Evolutionary conservation across 2,888 invertebrate genomes (phyloP).

Genomic region (Phasia obesa): DNA sequence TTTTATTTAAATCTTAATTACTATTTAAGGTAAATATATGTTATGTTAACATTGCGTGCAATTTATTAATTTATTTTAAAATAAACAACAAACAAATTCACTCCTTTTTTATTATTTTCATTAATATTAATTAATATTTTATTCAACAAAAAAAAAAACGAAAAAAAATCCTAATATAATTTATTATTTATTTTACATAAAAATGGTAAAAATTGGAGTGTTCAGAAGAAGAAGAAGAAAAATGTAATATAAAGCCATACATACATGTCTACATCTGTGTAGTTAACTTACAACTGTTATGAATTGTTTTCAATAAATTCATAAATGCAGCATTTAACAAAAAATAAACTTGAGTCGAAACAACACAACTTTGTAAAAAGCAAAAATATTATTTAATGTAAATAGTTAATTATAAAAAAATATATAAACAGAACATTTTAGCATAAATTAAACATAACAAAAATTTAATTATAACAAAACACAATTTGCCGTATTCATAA

Average conservation of each 20-base stretch:
- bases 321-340: constrained; percentile 18
- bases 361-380: constrained; percentile 50
- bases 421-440: too few species aligned
- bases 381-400: constrained; percentile 36
- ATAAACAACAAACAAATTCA: constrained; percentile 49
- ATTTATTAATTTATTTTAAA: constrained; percentile 69
- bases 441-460: too few species aligned
- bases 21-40: constrained; percentile 49
- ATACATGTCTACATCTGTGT: too few species aligned
- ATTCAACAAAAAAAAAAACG: constrained; percentile 32
- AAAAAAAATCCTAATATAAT: constrained; percentile 22
- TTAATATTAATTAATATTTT: constrained; percentile 22
- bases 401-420: constrained; percentile 48
- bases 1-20: constrained; percentile 25
- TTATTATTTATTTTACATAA: not conserved
- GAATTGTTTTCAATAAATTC: constrained; percentile 52
- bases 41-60: constrained; percentile 72
- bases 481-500: not conserved
- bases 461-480: constrained; percentile 8
- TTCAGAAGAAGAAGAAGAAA: not conserved
- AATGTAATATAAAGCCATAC: constrained; percentile 49
- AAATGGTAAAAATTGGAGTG: constrained; percentile 36
- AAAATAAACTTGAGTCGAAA: constrained; percentile 21
- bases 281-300: constrained; percentile 30
- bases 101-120: constrained; percentile 30